These are phyloP conservation scores for Drosophila rellima DNA, from an alignment of 2,888 invertebrate species.

Conservation along the genomic window DNA sequence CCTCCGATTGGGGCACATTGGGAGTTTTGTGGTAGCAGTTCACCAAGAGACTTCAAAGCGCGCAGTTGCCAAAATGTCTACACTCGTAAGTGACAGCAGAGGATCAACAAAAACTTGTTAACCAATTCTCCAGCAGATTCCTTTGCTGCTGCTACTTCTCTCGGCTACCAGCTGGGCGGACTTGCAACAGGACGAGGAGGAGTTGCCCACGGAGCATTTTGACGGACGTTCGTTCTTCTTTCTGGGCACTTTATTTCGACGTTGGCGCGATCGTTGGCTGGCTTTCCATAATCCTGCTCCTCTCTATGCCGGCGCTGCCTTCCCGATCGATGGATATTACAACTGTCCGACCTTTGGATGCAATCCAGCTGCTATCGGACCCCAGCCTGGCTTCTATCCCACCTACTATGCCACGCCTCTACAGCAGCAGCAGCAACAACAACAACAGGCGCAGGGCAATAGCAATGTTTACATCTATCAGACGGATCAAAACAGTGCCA, in stretches of 20 bases:
- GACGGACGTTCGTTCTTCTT: constrained; percentile 75
- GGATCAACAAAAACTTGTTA: background rate
- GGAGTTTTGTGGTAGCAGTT: constrained; percentile 46
- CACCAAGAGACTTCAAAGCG: constrained; percentile 33
- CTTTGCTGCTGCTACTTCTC: constrained; percentile 47
- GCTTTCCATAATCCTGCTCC: constrained; percentile 62
- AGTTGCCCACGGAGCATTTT: constrained; percentile 30
- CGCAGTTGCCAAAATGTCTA: constrained; percentile 58
- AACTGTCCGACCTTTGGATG: constrained; percentile 73
- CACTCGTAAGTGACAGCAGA: constrained; percentile 30
- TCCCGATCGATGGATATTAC: constrained; percentile 60
- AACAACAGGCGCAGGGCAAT: constrained; percentile 71
- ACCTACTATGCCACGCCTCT: constrained; percentile 46
- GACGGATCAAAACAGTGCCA: constrained; percentile 65
- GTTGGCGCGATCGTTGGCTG: constrained; percentile 77
- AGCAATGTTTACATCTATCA: constrained; percentile 75
- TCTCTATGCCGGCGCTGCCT: constrained; percentile 68
- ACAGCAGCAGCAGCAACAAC: constrained; percentile 49
- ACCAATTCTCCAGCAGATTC: constrained; percentile 12
- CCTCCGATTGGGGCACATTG: constrained; percentile 1
- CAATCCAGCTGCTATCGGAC: constrained; percentile 53
- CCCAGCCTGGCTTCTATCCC: constrained; percentile 60
- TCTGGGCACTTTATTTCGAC: constrained; percentile 72
- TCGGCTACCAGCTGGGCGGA: constrained; percentile 16
- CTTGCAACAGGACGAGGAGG: constrained; percentile 19